Percentiles rank a stretch among this genome's conserved stretches.
phyloP scores from a whole-genome alignment of 2,113 vertebrate species.

The Myrmecophaga tridactyla region DNA sequence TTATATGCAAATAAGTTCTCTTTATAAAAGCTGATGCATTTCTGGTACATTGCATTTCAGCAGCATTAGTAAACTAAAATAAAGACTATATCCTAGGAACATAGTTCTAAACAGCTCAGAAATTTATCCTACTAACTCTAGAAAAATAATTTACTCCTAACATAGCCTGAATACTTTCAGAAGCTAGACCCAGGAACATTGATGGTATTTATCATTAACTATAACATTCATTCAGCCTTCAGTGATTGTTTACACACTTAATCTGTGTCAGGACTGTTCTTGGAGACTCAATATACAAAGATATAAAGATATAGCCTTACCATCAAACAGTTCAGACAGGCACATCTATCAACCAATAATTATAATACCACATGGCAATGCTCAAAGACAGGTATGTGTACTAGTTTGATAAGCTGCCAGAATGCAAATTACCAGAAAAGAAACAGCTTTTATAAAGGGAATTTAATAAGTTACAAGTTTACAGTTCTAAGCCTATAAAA shows the following conservation, averaged over 20 bases:
- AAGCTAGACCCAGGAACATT: neutral
- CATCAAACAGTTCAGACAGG: neutral
- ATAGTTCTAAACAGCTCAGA: neutral
- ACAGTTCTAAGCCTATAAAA: too few species aligned
- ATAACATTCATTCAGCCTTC: neutral
- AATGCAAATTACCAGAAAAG: too few species aligned
- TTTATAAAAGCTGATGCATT: too few species aligned
- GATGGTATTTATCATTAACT: neutral
- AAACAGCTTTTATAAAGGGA: too few species aligned
- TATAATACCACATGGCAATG: neutral
- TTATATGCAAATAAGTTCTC: too few species aligned
- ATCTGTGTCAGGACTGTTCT: neutral
- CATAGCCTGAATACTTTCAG: neutral
- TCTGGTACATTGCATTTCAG: too few species aligned
- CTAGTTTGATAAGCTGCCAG: too few species aligned
- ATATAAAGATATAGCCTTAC: neutral
- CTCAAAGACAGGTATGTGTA: neutral
- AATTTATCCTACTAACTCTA: neutral
- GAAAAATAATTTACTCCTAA: neutral
- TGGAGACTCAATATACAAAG: neutral
- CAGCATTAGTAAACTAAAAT: too few species aligned
- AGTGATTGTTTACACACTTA: neutral
- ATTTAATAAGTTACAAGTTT: too few species aligned
- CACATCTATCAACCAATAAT: neutral
- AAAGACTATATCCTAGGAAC: neutral